Evolutionary conservation across 2,888 invertebrate species (phyloP).

Genomic region (Euproctis similis): DNA sequence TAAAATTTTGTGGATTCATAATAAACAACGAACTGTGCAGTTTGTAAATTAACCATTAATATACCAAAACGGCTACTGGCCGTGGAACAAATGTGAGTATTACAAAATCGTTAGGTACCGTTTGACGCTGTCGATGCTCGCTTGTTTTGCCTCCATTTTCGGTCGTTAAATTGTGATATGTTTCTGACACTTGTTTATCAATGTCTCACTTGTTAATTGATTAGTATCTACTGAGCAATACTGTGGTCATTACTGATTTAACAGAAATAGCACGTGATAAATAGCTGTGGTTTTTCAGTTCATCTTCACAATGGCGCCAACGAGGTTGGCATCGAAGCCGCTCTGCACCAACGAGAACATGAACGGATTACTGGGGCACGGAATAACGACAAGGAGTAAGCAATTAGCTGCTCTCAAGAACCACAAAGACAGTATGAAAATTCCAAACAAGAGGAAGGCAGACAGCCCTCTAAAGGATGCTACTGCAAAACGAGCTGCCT

Average conservation of each 20-base stretch:
- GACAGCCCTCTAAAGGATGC: conserved; percentile 85
- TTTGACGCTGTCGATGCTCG: conserved; percentile 57
- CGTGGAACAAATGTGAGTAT: conserved; percentile 53
- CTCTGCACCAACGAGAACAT: conserved; percentile 64
- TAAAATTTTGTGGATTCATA: conserved; percentile 34
- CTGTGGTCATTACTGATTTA: conserved; percentile 13
- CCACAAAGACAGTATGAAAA: conserved; percentile 61
- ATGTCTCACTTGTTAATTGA: conserved; percentile 14
- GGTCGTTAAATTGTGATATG: conserved; percentile 49
- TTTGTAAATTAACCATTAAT: conserved; percentile 33
- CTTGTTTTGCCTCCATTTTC: conserved; percentile 73
- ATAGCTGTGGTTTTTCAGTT: no score
- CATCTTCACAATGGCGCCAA: conserved; percentile 83
- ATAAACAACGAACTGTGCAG: conserved; percentile 34
- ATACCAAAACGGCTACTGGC: conserved; percentile 50
- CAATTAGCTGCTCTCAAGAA: conserved; percentile 68
- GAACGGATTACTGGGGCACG: conserved; percentile 62
- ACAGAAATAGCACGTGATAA: conserved; percentile 42
- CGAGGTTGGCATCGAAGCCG: conserved; percentile 72
- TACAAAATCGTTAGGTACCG: conserved; percentile 28
- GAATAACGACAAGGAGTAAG: conserved; percentile 79
- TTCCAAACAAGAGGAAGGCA: conserved; percentile 85
- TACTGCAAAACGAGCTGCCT: conserved; percentile 85
- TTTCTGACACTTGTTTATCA: conserved; percentile 50
- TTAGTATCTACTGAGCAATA: conserved; percentile 7